Evolutionary conservation across 2,888 invertebrate species (phyloP).

Genomic region (Drepanosiphum platanoidis): DNA sequence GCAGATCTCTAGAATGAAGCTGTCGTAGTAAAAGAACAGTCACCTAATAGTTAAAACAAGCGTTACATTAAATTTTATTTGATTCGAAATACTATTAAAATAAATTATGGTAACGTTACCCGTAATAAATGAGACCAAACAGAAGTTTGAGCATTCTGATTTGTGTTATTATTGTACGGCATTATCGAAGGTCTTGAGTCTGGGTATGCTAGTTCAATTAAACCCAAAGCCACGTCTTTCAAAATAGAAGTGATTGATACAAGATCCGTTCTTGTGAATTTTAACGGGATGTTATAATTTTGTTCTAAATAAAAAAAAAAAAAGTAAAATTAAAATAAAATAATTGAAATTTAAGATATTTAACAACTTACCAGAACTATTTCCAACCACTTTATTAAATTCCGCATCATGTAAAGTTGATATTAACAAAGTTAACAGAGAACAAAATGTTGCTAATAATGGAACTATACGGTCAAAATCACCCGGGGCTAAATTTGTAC

Average conservation of each 20-base stretch:
- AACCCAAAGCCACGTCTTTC: conserved; percentile 83
- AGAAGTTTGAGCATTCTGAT: conserved; percentile 68
- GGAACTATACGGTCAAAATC: conserved; percentile 79
- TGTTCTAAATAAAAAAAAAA: conserved; percentile 41
- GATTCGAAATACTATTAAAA: not conserved
- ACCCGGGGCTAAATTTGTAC: conserved; percentile 72
- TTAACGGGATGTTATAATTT: conserved; percentile 67
- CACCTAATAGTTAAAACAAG: conserved; percentile 68
- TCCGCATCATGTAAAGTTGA: conserved; percentile 88
- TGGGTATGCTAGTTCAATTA: conserved; percentile 87
- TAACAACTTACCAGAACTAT: conserved; percentile 56
- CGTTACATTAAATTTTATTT: not conserved
- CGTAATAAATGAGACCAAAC: conserved; percentile 84
- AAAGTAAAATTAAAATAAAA: no score
- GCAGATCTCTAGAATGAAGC: conserved; percentile 85
- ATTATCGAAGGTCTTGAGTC: conserved; percentile 73
- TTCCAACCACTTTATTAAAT: conserved; percentile 74
- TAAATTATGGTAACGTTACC: conserved; percentile 67
- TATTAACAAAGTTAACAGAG: conserved; percentile 81
- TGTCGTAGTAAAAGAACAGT: conserved; percentile 81
- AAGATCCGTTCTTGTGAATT: conserved; percentile 80
- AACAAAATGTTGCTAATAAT: conserved; percentile 83
- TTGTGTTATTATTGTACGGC: conserved; percentile 65
- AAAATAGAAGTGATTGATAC: conserved; percentile 78
- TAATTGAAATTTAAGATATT: no score